Conservation (phyloP, 2,888 invertebrate genomes). For the Coleophora deauratella region DNA sequence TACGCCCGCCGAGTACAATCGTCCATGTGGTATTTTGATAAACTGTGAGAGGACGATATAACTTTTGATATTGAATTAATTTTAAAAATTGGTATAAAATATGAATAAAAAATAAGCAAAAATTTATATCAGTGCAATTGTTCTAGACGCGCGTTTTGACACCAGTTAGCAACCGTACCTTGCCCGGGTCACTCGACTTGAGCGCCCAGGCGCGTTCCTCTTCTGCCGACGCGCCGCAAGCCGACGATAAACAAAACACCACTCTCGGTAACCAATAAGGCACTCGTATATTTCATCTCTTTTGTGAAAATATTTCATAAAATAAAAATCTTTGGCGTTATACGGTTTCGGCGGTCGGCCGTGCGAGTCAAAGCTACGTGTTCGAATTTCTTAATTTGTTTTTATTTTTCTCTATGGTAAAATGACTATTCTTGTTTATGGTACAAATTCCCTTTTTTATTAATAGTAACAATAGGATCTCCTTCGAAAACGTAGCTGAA, state of each 20-base stretch:
- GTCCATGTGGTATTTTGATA: slow-evolving; percentile 24
- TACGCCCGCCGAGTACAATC: slow-evolving; percentile 62
- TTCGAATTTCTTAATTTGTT: slow-evolving; percentile 6
- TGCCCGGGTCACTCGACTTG: slow-evolving; percentile 87
- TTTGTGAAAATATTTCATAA: slow-evolving; percentile 40
- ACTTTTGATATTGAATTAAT: not conserved
- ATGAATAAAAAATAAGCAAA: not conserved
- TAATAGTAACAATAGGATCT: not conserved
- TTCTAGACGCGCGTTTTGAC: slow-evolving; percentile 46
- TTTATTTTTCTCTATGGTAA: not conserved
- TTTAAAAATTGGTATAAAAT: not conserved
- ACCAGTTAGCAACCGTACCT: slow-evolving; percentile 78
- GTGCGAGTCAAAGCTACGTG: slow-evolving; percentile 6
- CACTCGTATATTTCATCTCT: slow-evolving; percentile 70
- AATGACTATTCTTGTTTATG: not conserved
- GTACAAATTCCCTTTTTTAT: not conserved
- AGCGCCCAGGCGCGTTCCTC: slow-evolving; percentile 83
- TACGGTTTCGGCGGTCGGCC: slow-evolving; percentile 22
- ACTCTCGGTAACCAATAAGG: slow-evolving; percentile 66
- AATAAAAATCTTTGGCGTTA: slow-evolving; percentile 67
- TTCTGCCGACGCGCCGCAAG: slow-evolving; percentile 31
- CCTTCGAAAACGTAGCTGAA: slow-evolving; percentile 8
- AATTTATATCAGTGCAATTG: slow-evolving; percentile 30
- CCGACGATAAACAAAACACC: slow-evolving; percentile 63
- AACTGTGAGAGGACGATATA: not conserved